A percentile compares a stretch with the other conserved stretches of the same genome.
These are phyloP conservation scores for Sussaba pulchella DNA, from an alignment of 2,888 invertebrate genomes.

Conservation along the genomic window DNA sequence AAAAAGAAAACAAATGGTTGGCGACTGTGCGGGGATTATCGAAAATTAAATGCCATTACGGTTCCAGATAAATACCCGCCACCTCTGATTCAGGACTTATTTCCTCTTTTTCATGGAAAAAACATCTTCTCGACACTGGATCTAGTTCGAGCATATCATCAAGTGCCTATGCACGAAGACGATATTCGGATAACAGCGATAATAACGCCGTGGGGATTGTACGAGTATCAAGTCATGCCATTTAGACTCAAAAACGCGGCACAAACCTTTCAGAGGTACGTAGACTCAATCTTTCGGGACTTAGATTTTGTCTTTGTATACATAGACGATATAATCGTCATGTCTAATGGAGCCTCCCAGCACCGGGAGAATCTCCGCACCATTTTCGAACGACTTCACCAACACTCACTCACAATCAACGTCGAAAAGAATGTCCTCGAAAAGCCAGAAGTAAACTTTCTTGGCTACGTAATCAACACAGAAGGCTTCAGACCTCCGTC, in stretches of 20 bases:
- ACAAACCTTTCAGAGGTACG: slow-evolving; percentile 47
- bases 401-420: slow-evolving; percentile 43
- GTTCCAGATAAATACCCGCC: slow-evolving; percentile 39
- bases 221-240: slow-evolving; percentile 42
- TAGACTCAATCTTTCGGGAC: slow-evolving; percentile 30
- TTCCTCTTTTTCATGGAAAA: slow-evolving; percentile 17
- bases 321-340: slow-evolving; percentile 52
- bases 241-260: slow-evolving; percentile 47
- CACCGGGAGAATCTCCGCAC: slow-evolving; percentile 30
- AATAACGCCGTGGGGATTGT: slow-evolving; percentile 47
- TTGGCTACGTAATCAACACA: slow-evolving; percentile 31
- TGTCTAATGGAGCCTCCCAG: slow-evolving; percentile 34
- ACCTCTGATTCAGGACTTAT: slow-evolving; percentile 30
- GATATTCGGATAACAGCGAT: slow-evolving; percentile 54
- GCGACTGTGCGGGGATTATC: slow-evolving; percentile 39
- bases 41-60: slow-evolving; percentile 31
- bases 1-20: slow-evolving; percentile 24
- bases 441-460: slow-evolving; percentile 26
- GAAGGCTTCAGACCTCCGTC: slow-evolving; percentile 23
- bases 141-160: slow-evolving; percentile 36
- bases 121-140: slow-evolving; percentile 37
- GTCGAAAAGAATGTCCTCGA: slow-evolving; percentile 48
- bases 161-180: slow-evolving; percentile 40
- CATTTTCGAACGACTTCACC: slow-evolving; percentile 29
- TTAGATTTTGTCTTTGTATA: slow-evolving; percentile 47